phyloP scores from a whole-genome alignment of 2,797 vertebrate species.

The Microcaecilia unicolor region DNA sequence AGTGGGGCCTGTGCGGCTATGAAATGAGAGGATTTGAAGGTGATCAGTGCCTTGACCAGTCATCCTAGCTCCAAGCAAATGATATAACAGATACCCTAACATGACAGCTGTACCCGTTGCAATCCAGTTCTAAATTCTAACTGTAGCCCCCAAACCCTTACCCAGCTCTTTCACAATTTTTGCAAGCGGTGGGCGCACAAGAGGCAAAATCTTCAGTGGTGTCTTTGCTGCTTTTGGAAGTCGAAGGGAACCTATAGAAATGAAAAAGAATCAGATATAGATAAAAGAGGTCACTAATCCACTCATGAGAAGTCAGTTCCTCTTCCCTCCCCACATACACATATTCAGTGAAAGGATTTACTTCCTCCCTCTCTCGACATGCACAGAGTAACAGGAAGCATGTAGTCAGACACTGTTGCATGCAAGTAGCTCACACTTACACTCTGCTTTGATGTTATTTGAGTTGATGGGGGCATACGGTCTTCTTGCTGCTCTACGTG shows the following conservation, averaged over 20 bases:
- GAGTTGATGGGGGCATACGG: slow-evolving; percentile 89
- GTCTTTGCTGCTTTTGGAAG: slow-evolving; percentile 85
- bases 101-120: too few relatives aligned
- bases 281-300: background rate
- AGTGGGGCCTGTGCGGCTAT: slow-evolving; percentile 79
- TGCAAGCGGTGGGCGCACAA: slow-evolving; percentile 71
- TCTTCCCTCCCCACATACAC: background rate
- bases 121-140: too few relatives aligned
- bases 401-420: background rate
- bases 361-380: too few relatives aligned
- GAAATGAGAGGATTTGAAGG: background rate
- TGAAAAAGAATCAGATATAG: background rate
- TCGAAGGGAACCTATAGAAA: slow-evolving; percentile 72
- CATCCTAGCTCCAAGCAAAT: too few relatives aligned
- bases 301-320: background rate
- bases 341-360: too few relatives aligned
- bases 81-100: background rate
- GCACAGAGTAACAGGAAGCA: too few relatives aligned
- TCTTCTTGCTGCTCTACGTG: slow-evolving; percentile 74
- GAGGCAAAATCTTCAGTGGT: slow-evolving; percentile 67
- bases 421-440: slow-evolving; percentile 42
- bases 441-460: slow-evolving; percentile 89
- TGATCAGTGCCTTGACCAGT: too few relatives aligned
- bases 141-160: slow-evolving; percentile 27
- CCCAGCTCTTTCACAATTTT: slow-evolving; percentile 87